Percentiles rank a stretch among this genome's conserved stretches.
Conservation (phyloP, 2,113 vertebrate species). For the Empidonax alnorum region DNA sequence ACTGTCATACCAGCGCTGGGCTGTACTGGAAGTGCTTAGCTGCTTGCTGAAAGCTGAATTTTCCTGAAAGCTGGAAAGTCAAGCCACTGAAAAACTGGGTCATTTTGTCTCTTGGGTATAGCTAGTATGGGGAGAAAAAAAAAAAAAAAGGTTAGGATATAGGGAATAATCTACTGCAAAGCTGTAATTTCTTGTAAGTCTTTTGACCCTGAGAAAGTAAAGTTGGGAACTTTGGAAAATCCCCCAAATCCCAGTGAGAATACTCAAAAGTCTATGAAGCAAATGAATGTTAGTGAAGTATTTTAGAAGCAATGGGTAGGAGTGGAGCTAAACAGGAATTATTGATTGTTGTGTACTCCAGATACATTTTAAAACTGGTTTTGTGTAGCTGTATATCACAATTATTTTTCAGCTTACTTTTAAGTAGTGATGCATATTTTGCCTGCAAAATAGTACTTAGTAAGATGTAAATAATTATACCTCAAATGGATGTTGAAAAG, state of each 20-base stretch:
- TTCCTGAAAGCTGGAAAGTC: neutral
- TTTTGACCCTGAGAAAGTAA: neutral
- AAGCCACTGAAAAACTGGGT: neutral
- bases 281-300: neutral
- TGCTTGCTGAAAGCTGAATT: neutral
- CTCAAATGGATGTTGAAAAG: neutral
- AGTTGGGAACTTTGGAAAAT: neutral
- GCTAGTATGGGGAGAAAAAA: neutral
- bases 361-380: neutral
- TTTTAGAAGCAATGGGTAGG: neutral
- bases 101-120: neutral
- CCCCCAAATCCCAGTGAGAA: neutral
- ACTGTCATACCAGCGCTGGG: too few relatives aligned
- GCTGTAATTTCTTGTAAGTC: neutral
- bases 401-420: neutral
- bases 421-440: neutral
- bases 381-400: neutral
- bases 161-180: neutral
- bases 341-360: neutral
- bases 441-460: neutral
- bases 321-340: neutral
- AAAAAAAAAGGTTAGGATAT: neutral
- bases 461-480: neutral
- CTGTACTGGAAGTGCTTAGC: neutral
- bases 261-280: neutral